Conservation (phyloP, 2,113 vertebrate genomes). For the Odobenus rosmarus region DNA sequence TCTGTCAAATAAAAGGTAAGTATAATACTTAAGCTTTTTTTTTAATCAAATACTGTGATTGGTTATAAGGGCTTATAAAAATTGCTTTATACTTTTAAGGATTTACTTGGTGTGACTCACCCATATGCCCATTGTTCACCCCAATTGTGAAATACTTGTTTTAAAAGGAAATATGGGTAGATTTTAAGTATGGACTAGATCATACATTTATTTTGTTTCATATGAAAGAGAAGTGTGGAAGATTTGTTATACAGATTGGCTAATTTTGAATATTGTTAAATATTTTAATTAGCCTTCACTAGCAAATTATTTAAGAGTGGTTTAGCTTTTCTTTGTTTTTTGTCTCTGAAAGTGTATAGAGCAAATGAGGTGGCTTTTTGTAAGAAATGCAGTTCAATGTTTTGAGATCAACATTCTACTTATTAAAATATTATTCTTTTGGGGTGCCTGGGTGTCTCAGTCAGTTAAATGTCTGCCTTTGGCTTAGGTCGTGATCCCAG, state of each 20-base stretch:
- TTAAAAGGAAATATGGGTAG: background rate
- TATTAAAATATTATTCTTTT: background rate
- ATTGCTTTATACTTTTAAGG: background rate
- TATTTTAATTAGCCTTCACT: constrained; percentile 38
- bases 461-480: too few species aligned
- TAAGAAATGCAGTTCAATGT: background rate
- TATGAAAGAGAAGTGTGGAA: background rate
- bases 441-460: too few species aligned
- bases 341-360: background rate
- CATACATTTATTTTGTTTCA: background rate
- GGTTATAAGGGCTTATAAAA: constrained; percentile 14
- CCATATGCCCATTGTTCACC: background rate
- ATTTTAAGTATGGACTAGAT: background rate
- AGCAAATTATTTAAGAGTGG: background rate
- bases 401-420: background rate
- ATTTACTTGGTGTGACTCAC: background rate
- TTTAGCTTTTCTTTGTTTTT: background rate
- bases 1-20: constrained; percentile 40
- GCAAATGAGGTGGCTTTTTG: background rate
- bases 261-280: constrained; percentile 1
- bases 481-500: too few species aligned
- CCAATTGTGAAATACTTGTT: background rate
- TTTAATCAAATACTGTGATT: background rate
- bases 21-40: background rate
- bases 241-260: background rate